Percentiles rank a stretch among this genome's conserved stretches.
These are phyloP conservation scores for Anisognathus igniventris DNA, from an alignment of 2,797 vertebrate species.

Conservation along the genomic window DNA sequence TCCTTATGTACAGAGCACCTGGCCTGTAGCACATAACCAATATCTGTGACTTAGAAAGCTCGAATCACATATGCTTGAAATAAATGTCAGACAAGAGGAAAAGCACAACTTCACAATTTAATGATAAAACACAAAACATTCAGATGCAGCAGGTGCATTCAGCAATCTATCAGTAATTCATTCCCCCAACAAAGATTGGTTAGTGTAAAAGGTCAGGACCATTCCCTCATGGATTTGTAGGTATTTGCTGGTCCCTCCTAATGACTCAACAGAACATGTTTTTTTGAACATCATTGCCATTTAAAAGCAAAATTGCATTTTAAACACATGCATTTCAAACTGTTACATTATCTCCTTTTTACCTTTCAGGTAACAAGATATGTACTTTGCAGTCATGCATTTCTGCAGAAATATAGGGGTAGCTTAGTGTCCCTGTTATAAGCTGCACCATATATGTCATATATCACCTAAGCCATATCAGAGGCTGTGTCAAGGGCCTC, in stretches of 20 bases:
- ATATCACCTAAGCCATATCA: not conserved
- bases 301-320: not conserved
- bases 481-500: not conserved
- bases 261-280: not conserved
- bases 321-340: not conserved
- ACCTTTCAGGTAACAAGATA: not conserved
- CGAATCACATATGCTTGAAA: not conserved
- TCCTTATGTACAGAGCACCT: not conserved
- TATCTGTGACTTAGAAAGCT: not conserved
- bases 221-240: not conserved
- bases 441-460: not conserved
- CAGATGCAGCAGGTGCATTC: not conserved
- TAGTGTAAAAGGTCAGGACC: not conserved
- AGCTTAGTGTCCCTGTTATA: not conserved
- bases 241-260: not conserved
- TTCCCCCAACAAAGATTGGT: not conserved
- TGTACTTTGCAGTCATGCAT: not conserved
- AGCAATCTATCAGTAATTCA: not conserved
- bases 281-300: not conserved
- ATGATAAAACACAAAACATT: not conserved
- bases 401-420: not conserved
- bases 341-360: not conserved
- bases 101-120: not conserved
- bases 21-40: not conserved
- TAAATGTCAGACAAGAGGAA: constrained; percentile 22